A percentile compares a stretch with the other conserved stretches of the same genome.
Conservation (phyloP, 2,888 invertebrate genomes). For the Callimorpha dominula region DNA sequence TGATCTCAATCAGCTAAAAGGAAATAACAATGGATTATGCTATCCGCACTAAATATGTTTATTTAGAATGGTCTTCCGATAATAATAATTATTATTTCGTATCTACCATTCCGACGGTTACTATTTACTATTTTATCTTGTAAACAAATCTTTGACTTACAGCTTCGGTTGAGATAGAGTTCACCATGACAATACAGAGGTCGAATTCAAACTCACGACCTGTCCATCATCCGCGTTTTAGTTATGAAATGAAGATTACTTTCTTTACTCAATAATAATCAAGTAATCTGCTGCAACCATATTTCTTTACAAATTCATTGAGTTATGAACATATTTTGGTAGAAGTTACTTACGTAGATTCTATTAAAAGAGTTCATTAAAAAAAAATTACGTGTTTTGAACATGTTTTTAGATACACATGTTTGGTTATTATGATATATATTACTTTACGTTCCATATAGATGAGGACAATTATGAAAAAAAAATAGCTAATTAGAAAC, state of each 20-base stretch:
- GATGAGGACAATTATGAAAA: no score
- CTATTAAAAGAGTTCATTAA: no score
- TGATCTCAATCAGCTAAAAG: not conserved
- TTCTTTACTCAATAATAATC: slow-evolving; percentile 6
- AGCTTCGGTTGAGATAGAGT: not conserved
- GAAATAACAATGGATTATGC: not conserved
- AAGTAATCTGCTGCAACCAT: no score
- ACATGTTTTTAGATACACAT: no score
- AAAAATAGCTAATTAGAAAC: no score
- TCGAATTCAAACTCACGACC: slow-evolving; percentile 37
- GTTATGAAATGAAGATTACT: slow-evolving; percentile 27
- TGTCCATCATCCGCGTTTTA: slow-evolving; percentile 32
- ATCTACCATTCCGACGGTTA: not conserved
- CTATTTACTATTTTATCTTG: not conserved
- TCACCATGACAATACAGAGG: slow-evolving; percentile 13
- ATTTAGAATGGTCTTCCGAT: no score
- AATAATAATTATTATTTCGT: not conserved
- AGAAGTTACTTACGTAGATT: no score
- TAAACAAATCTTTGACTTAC: not conserved
- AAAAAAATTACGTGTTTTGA: no score
- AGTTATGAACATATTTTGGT: no score
- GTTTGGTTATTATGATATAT: no score
- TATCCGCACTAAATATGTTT: not conserved
- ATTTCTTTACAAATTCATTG: no score
- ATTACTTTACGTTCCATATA: no score